phyloP scores from a whole-genome alignment of 1,140 invertebrate species.

The Brachionus rubens region DNA sequence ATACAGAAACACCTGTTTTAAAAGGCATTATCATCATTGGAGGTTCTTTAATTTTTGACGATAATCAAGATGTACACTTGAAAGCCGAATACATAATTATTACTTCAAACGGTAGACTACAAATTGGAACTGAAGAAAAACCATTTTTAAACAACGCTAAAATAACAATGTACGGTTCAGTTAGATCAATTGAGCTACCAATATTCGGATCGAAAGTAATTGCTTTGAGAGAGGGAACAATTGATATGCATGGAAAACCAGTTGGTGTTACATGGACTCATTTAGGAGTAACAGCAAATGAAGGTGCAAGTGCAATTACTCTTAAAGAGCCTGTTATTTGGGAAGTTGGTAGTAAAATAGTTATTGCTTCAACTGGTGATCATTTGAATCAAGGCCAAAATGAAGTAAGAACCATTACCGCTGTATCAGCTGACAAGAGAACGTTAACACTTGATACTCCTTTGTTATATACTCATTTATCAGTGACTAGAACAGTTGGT shows the following conservation, averaged over 20 bases:
- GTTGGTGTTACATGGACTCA: slow-evolving; percentile 52
- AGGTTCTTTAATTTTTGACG: slow-evolving; percentile 48
- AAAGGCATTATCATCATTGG: slow-evolving; percentile 48
- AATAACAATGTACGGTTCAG: slow-evolving; percentile 47
- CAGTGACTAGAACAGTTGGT: slow-evolving; percentile 2
- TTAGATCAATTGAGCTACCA: slow-evolving; percentile 47
- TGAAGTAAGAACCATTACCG: slow-evolving; percentile 51
- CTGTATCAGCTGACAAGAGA: slow-evolving; percentile 49
- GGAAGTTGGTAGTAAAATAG: slow-evolving; percentile 53
- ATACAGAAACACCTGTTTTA: slow-evolving; percentile 52
- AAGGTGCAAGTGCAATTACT: slow-evolving; percentile 49
- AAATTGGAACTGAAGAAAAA: slow-evolving; percentile 49
- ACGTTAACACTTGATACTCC: slow-evolving; percentile 51
- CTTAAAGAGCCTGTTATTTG: slow-evolving; percentile 52
- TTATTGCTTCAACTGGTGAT: slow-evolving; percentile 56
- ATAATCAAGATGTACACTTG: slow-evolving; percentile 48
- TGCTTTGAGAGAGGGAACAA: slow-evolving; percentile 47
- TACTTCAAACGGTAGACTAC: slow-evolving; percentile 45
- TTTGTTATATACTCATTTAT: slow-evolving; percentile 50
- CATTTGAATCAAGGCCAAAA: slow-evolving; percentile 49
- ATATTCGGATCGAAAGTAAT: slow-evolving; percentile 49
- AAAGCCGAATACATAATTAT: slow-evolving; percentile 49
- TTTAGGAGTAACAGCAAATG: slow-evolving; percentile 51
- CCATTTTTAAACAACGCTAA: slow-evolving; percentile 48
- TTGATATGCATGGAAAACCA: slow-evolving; percentile 50